phyloP scores from a whole-genome alignment of 2,888 invertebrate genomes.

The Macrosiphum euphorbiae region DNA sequence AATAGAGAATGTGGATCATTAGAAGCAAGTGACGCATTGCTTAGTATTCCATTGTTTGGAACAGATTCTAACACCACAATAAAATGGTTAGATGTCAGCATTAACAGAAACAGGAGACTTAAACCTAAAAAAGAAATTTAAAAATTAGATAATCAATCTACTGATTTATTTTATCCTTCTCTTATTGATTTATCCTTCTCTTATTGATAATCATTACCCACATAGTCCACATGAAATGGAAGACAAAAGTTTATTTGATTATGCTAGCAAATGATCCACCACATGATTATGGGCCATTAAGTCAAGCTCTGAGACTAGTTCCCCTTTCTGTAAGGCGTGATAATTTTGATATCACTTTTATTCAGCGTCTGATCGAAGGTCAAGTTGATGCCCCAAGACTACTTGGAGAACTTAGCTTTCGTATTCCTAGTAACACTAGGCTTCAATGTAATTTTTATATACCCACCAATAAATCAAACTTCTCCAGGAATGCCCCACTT shows the following conservation, averaged over 20 bases:
- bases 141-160: conserved; percentile 34
- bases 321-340: too few relatives aligned
- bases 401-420: too few relatives aligned
- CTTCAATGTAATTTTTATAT: too few relatives aligned
- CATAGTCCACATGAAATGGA: conserved; percentile 57
- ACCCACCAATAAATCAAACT: too few relatives aligned
- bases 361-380: too few relatives aligned
- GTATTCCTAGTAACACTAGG: too few relatives aligned
- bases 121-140: conserved; percentile 67
- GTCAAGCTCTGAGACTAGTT: too few relatives aligned
- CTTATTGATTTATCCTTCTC: conserved; percentile 45
- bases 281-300: too few relatives aligned
- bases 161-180: conserved; percentile 51
- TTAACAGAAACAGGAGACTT: conserved; percentile 67
- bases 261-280: too few relatives aligned
- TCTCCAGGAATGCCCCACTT: too few relatives aligned
- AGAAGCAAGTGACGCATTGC: conserved; percentile 50
- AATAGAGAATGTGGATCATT: conserved; percentile 15
- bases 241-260: conserved; percentile 11
- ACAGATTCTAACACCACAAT: not conserved
- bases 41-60: not conserved
- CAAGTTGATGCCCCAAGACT: too few relatives aligned
- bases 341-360: too few relatives aligned
- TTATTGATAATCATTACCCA: conserved; percentile 65
- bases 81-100: not conserved